phyloP scores from a whole-genome alignment of 2,888 invertebrate species.

The Furcula furcula region DNA sequence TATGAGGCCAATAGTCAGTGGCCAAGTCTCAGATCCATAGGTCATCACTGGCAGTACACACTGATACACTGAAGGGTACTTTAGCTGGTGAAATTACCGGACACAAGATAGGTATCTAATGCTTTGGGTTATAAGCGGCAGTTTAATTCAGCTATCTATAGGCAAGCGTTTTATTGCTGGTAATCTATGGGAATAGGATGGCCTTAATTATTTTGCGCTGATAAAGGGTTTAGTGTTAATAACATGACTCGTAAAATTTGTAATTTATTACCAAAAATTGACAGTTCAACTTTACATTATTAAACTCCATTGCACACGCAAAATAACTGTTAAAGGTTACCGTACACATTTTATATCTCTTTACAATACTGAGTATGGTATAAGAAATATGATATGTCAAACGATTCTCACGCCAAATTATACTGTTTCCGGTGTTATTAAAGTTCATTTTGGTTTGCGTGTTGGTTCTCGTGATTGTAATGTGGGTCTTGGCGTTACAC shows the following conservation, averaged over 20 bases:
- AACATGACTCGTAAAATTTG: slow-evolving; percentile 1
- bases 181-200: too few species aligned
- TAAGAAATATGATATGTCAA: background rate
- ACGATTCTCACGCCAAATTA: background rate
- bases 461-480: slow-evolving; percentile 25
- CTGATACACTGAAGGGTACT: too few species aligned
- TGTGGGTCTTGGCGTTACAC: slow-evolving; percentile 14
- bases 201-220: too few species aligned
- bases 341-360: background rate
- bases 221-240: too few species aligned
- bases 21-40: too few species aligned
- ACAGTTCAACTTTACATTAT: background rate
- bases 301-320: background rate
- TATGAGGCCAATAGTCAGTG: too few species aligned
- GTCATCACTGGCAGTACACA: too few species aligned
- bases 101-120: too few species aligned
- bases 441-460: slow-evolving; percentile 24
- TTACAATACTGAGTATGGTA: background rate
- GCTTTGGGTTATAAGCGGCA: too few species aligned
- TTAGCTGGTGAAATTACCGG: too few species aligned
- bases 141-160: too few species aligned
- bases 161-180: too few species aligned
- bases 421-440: slow-evolving; percentile 9
- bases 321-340: background rate
- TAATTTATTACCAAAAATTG: background rate